Evolutionary conservation across 2,113 vertebrate species (phyloP).

Genomic region (Silurus asotus): DNA sequence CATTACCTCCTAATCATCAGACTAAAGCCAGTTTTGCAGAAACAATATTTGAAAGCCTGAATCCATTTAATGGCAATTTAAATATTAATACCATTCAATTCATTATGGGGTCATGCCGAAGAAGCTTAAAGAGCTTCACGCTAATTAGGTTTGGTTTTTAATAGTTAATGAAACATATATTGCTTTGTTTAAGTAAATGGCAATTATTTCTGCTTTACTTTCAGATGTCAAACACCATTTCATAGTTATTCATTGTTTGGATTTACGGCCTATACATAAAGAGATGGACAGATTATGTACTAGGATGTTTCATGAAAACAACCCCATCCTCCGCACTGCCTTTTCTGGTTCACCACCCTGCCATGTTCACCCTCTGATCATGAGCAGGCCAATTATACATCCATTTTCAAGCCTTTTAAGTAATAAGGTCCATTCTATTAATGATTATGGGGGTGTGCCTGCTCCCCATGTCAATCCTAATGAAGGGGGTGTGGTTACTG

Average conservation of each 20-base stretch:
- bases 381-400: not conserved
- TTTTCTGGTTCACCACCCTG: not conserved
- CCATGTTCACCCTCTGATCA: not conserved
- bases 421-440: not conserved
- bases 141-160: constrained; percentile 33
- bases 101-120: constrained; percentile 21
- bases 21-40: constrained; percentile 16
- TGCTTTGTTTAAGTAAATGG: constrained; percentile 40
- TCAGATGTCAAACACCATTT: constrained; percentile 16
- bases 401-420: not conserved
- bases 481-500: too few relatives aligned
- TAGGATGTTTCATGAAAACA: not conserved
- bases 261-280: not conserved
- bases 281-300: not conserved
- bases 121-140: constrained; percentile 20
- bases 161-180: constrained; percentile 43
- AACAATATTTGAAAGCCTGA: not conserved
- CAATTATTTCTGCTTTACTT: constrained; percentile 34
- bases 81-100: constrained; percentile 18
- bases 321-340: not conserved
- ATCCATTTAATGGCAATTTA: not conserved
- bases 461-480: too few relatives aligned
- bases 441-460: too few relatives aligned
- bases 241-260: not conserved
- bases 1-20: constrained; percentile 4